Evolutionary conservation across 2,113 vertebrate genomes (phyloP).

Genomic region (Patagioenas fasciata): DNA sequence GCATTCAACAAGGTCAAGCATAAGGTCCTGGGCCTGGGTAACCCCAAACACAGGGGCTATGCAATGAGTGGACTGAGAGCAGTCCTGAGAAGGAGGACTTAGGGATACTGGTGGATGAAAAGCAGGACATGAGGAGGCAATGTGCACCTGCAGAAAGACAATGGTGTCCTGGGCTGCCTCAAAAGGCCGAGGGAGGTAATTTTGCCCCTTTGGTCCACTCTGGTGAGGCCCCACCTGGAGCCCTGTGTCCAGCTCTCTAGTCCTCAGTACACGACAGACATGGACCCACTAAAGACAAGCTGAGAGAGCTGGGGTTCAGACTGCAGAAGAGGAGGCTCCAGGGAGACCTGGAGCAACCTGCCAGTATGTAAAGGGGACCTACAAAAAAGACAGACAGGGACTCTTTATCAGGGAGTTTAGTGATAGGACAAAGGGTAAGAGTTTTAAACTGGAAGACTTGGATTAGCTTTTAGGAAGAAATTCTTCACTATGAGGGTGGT

Average conservation of each 20-base stretch:
- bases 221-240: rapidly evolving
- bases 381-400: neutral
- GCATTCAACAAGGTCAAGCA: neutral
- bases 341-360: neutral
- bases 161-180: rapidly evolving
- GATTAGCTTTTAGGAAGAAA: no score
- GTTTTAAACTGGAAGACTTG: no score
- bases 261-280: rapidly evolving
- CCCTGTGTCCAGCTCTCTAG: neutral
- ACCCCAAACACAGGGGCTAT: neutral
- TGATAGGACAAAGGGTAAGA: no score
- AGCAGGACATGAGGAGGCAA: rapidly evolving
- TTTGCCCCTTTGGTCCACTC: neutral
- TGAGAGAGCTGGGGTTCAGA: neutral
- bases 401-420: no score
- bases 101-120: neutral
- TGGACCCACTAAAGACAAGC: rapidly evolving
- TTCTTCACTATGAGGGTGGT: no score
- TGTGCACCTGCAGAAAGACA: rapidly evolving
- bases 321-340: rapidly evolving
- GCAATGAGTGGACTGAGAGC: neutral
- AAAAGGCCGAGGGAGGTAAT: rapidly evolving
- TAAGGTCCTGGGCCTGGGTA: neutral
- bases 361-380: neutral
- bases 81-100: neutral